Evolutionary conservation across 2,113 vertebrate species (phyloP).

Genomic region (Brachypodius melanocephalos): DNA sequence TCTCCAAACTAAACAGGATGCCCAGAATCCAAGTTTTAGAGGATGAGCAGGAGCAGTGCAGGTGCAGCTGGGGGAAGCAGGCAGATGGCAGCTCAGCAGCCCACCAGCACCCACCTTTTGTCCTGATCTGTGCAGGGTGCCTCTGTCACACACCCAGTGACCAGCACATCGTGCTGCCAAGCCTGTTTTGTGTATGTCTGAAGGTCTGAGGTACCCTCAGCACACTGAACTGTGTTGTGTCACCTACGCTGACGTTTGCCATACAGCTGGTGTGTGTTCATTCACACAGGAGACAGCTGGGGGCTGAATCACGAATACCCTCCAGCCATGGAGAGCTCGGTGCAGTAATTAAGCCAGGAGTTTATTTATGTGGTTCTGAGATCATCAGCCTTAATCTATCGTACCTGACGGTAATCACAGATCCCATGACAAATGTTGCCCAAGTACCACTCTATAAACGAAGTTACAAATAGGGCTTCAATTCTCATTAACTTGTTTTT

Average conservation of each 20-base stretch:
- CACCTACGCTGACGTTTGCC: neutral
- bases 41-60: accelerated
- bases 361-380: conserved; percentile 11
- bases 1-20: accelerated
- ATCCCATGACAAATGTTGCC: neutral
- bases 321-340: neutral
- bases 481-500: conserved; percentile 3
- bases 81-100: neutral
- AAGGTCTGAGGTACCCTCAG: neutral
- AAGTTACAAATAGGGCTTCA: neutral
- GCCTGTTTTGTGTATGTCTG: neutral
- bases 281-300: neutral
- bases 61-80: neutral
- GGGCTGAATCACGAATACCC: neutral
- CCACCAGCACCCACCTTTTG: neutral
- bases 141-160: neutral
- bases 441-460: neutral
- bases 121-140: neutral
- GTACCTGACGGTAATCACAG: neutral
- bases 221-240: neutral
- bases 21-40: neutral
- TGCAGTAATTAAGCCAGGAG: neutral
- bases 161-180: accelerated
- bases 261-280: neutral
- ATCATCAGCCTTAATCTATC: neutral